A percentile compares a stretch with the other conserved stretches of the same genome.
Evolutionary conservation across 1,140 invertebrate genomes (phyloP).

Genomic region (Zaprionus ghesquierei): DNA sequence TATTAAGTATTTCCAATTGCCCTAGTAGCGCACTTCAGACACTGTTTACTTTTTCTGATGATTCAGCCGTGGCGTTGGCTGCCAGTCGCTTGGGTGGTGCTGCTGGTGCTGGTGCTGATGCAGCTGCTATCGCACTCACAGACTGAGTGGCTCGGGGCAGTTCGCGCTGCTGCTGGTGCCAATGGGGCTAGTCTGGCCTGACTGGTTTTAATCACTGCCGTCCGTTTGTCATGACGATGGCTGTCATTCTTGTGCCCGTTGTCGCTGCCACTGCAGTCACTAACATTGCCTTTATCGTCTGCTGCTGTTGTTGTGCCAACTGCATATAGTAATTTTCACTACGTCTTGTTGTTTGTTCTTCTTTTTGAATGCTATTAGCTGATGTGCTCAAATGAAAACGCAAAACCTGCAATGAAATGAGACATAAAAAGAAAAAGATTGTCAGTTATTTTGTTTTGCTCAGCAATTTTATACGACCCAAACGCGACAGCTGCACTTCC

Average conservation of each 20-base stretch:
- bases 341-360: conserved; percentile 29
- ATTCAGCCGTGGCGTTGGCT: conserved; percentile 46
- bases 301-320: neutral
- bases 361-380: conserved; percentile 71
- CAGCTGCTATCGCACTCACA: conserved; percentile 22
- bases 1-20: conserved; percentile 56
- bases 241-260: conserved; percentile 68
- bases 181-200: conserved; percentile 64
- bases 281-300: conserved; percentile 38
- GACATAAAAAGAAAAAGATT: conserved; percentile 50
- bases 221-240: conserved; percentile 61
- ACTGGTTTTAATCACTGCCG: conserved; percentile 77
- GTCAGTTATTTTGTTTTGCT: conserved; percentile 29
- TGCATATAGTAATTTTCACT: conserved; percentile 59
- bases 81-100: conserved; percentile 24
- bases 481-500: neutral
- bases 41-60: conserved; percentile 43
- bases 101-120: conserved; percentile 14
- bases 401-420: conserved; percentile 63
- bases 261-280: conserved; percentile 35
- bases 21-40: conserved; percentile 44
- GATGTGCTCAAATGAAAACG: conserved; percentile 65
- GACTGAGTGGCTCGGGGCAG: conserved; percentile 23
- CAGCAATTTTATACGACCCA: neutral
- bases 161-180: conserved; percentile 34